phyloP scores from a whole-genome alignment of 2,888 invertebrate genomes.

The Ophraella communa region DNA sequence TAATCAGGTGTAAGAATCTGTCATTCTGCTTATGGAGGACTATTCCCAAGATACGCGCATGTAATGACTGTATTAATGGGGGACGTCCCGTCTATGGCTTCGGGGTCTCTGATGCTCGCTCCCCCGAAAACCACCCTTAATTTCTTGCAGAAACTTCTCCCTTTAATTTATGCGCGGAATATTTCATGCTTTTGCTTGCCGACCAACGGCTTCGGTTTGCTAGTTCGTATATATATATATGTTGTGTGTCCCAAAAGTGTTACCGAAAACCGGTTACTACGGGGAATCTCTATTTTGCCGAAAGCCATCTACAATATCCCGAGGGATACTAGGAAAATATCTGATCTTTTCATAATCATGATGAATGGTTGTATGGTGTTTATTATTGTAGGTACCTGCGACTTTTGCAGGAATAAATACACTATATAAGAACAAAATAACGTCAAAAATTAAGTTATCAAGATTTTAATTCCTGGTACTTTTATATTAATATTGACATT shows the following conservation, averaged over 20 bases:
- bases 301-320: neutral
- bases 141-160: conserved; percentile 58
- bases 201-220: too few species aligned
- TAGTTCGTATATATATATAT: conserved; percentile 9
- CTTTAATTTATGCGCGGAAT: conserved; percentile 58
- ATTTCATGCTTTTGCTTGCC: conserved; percentile 55
- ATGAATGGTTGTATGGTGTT: neutral
- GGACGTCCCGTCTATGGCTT: conserved; percentile 40
- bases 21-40: conserved; percentile 49
- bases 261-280: neutral
- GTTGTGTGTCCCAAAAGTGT: conserved; percentile 10
- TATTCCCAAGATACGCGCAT: conserved; percentile 40
- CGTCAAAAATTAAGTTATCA: too few species aligned
- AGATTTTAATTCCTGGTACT: too few species aligned
- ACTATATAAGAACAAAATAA: too few species aligned
- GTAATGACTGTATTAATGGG: conserved; percentile 58
- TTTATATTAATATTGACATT: too few species aligned
- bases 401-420: too few species aligned
- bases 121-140: conserved; percentile 54
- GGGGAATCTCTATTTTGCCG: neutral
- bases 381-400: too few species aligned
- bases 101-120: conserved; percentile 44
- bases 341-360: conserved; percentile 6
- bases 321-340: neutral
- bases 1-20: conserved; percentile 55